Base-by-base conservation (phyloP, 2,888 invertebrate species). In the Cylindroiulus punctatus region DNA sequence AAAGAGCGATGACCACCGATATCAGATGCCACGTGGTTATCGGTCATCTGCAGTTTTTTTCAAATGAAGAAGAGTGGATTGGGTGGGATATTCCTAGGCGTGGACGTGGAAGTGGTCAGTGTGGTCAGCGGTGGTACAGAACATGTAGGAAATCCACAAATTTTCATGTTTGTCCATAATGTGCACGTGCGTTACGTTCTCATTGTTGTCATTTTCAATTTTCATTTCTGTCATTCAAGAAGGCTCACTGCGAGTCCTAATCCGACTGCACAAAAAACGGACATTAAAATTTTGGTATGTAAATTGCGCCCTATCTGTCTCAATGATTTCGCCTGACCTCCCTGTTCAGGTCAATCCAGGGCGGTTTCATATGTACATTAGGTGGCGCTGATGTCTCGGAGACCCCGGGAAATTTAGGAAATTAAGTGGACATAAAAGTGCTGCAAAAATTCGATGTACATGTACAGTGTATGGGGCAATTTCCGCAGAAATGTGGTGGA, bases 1-100 rank as follows among this genome's bases (percentile, higher is more conserved):
- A 22, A 19, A 17, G 57, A 57, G 57, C 57, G 57, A 57, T 57
- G 57, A 57, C 57, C 57, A 57, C 57, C 12, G 57, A 57, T 57
- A 57, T 57, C 57, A 57, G n/a, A 22, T 22, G n/a, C n/a, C 3
- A 19, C 57, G 12, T 47, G 12, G 22, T 57, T 57, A 57, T 57
- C 57, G 57, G 57, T 57, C 57, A 57, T 57, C 57, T 57, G n/a
- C n/a, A 14, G 5, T 57, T 57, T 57, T 57, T 57, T 47, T 47
- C 5, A 4, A 7, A 4, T 40, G 22, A 57, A 22, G 22, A n/a
- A 57, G 57, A 22, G 57, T 1, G 22, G 22, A 8, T 22, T 57
- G n/a, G 57, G 19, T 19, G 52, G 19, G 52, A 52, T 52, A 52
- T 52, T 52, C 19, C 52, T 5, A 52, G 52, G 52, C 52, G 52